A percentile compares a stretch with the other conserved stretches of the same genome.
Evolutionary conservation across 2,888 invertebrate species (phyloP).

Genomic region (Dioctria rufipes): DNA sequence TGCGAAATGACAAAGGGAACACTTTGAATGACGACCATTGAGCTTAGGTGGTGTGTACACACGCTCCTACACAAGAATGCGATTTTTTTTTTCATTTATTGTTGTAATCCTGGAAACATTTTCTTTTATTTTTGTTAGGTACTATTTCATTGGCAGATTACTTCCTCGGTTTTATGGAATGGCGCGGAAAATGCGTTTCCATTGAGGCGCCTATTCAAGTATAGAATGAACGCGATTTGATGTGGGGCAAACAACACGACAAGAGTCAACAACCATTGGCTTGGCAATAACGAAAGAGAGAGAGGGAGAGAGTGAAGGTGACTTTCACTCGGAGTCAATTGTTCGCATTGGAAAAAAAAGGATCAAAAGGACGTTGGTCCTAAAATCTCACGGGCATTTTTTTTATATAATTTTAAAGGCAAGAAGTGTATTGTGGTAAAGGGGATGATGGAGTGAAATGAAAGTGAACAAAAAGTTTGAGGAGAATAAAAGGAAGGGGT

Average conservation of each 20-base stretch:
- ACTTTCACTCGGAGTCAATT: constrained; percentile 46
- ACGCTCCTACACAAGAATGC: constrained; percentile 49
- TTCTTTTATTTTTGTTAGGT: constrained; percentile 44
- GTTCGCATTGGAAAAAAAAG: constrained; percentile 39
- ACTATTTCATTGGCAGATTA: constrained; percentile 46
- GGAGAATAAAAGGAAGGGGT: constrained; percentile 9
- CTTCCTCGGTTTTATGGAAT: constrained; percentile 41
- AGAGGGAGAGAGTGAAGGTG: background rate
- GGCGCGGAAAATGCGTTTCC: constrained; percentile 42
- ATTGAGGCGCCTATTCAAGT: constrained; percentile 30
- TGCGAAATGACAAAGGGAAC: constrained; percentile 46
- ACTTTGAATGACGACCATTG: constrained; percentile 49
- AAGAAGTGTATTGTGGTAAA: background rate
- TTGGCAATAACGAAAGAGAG: too few species aligned
- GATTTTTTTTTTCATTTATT: constrained; percentile 24
- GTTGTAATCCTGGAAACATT: background rate
- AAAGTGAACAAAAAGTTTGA: background rate
- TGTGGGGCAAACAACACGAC: constrained; percentile 21
- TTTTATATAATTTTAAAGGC: constrained; percentile 13
- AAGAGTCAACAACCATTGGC: too few species aligned
- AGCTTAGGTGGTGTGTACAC: constrained; percentile 33
- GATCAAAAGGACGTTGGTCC: constrained; percentile 49
- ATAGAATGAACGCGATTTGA: background rate
- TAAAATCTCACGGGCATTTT: constrained; percentile 42
- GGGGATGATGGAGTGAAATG: background rate